A percentile compares a stretch with the other conserved stretches of the same genome.
Evolutionary conservation across 2,113 vertebrate species (phyloP).

Genomic region (Fregata magnificens): DNA sequence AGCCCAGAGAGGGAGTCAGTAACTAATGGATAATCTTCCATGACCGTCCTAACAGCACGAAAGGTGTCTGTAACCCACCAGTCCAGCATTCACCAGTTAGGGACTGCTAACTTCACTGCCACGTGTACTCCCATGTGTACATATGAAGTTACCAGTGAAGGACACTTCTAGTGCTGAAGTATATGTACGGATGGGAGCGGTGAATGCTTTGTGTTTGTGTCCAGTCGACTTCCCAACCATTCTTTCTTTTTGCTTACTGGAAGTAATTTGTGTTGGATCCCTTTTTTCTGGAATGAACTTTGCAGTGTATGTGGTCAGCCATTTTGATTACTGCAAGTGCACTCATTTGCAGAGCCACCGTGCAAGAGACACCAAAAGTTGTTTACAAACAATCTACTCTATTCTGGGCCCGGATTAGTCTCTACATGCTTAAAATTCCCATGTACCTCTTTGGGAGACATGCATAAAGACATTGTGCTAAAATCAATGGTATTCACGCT

Average conservation of each 20-base stretch:
- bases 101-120: not conserved
- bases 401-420: not conserved
- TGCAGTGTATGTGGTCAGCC: not conserved
- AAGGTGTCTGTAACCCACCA: not conserved
- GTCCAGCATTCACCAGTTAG: not conserved
- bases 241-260: not conserved
- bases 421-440: not conserved
- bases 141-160: not conserved
- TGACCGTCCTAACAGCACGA: not conserved
- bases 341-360: not conserved
- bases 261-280: not conserved
- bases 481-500: not conserved
- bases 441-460: not conserved
- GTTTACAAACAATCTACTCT: not conserved
- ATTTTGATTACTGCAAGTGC: not conserved
- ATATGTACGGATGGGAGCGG: fast-evolving
- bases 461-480: not conserved
- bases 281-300: not conserved
- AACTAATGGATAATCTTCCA: not conserved
- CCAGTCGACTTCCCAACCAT: fast-evolving
- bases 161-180: not conserved
- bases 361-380: constrained; percentile 16
- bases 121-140: fast-evolving
- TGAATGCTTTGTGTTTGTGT: not conserved
- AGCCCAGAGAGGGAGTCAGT: not conserved